phyloP scores from a whole-genome alignment of 2,888 invertebrate species.

The Limnephilus marmoratus region DNA sequence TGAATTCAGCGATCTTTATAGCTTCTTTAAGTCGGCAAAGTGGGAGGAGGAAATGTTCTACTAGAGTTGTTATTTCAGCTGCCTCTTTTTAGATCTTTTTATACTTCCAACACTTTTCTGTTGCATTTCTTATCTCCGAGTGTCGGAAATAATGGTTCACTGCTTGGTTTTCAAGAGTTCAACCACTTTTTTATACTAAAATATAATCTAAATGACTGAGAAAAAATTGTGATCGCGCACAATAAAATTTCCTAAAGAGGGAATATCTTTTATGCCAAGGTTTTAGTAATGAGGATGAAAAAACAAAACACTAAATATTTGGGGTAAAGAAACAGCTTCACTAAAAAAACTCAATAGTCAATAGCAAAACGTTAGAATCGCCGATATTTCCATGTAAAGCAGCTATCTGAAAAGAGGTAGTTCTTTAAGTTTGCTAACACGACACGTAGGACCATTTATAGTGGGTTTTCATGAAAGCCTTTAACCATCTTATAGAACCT shows the following conservation, averaged over 20 bases:
- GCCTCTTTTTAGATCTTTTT: not conserved
- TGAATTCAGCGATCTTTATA: not conserved
- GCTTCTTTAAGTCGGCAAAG: not conserved
- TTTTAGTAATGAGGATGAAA: not conserved
- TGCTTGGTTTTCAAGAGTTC: not conserved
- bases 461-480: not conserved
- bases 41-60: constrained; percentile 51
- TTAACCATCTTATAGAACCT: not conserved
- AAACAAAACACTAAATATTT: not conserved
- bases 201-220: too few relatives aligned
- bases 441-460: constrained; percentile 25
- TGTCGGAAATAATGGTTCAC: not conserved
- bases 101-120: not conserved
- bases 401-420: not conserved
- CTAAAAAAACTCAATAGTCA: not conserved
- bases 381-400: not conserved
- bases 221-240: too few relatives aligned
- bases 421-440: constrained; percentile 13
- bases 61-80: not conserved
- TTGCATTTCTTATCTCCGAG: not conserved
- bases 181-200: not conserved
- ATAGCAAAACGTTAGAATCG: constrained; percentile 11
- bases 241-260: too few relatives aligned
- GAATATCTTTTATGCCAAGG: not conserved
- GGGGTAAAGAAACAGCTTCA: not conserved